These are phyloP conservation scores for Silvanus unidentatus DNA, from an alignment of 2,888 invertebrate genomes.

Conservation along the genomic window DNA sequence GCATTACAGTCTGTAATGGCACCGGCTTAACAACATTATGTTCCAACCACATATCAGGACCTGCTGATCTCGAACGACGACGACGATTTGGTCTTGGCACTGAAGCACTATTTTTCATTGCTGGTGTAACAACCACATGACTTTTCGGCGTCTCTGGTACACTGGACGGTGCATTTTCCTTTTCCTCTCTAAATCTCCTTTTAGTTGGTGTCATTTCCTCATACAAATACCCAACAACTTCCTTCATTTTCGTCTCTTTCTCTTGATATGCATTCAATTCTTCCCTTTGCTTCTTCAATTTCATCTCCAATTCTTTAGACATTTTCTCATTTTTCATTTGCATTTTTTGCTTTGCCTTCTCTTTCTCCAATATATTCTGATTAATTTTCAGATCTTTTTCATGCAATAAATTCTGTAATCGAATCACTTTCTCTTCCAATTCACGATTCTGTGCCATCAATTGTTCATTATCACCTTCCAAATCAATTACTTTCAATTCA, in stretches of 20 bases:
- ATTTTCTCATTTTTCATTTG: slow-evolving; percentile 70
- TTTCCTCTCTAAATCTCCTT: slow-evolving; percentile 20
- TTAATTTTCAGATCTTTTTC: slow-evolving; percentile 60
- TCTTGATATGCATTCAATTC: slow-evolving; percentile 49
- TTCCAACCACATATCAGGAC: slow-evolving; percentile 74
- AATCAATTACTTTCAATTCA: slow-evolving; percentile 60
- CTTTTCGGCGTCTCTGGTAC: slow-evolving; percentile 5
- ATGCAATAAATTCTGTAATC: slow-evolving; percentile 44
- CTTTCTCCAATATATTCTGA: slow-evolving; percentile 60
- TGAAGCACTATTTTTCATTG: too few species aligned
- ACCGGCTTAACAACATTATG: slow-evolving; percentile 77
- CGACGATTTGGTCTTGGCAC: slow-evolving; percentile 49
- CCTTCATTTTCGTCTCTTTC: slow-evolving; percentile 29
- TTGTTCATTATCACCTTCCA: slow-evolving; percentile 58
- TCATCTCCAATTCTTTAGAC: slow-evolving; percentile 62
- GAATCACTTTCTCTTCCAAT: slow-evolving; percentile 47
- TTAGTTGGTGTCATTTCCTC: background rate
- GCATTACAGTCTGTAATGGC: slow-evolving; percentile 80
- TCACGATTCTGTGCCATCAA: slow-evolving; percentile 59
- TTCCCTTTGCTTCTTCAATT: slow-evolving; percentile 54
- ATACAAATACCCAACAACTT: background rate
- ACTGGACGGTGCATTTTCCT: slow-evolving; percentile 19
- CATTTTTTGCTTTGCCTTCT: slow-evolving; percentile 60
- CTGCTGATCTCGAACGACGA: slow-evolving; percentile 75
- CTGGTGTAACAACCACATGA: background rate